These are phyloP conservation scores for Tachysurus vachellii DNA, from an alignment of 2,113 vertebrate species.

Conservation along the genomic window DNA sequence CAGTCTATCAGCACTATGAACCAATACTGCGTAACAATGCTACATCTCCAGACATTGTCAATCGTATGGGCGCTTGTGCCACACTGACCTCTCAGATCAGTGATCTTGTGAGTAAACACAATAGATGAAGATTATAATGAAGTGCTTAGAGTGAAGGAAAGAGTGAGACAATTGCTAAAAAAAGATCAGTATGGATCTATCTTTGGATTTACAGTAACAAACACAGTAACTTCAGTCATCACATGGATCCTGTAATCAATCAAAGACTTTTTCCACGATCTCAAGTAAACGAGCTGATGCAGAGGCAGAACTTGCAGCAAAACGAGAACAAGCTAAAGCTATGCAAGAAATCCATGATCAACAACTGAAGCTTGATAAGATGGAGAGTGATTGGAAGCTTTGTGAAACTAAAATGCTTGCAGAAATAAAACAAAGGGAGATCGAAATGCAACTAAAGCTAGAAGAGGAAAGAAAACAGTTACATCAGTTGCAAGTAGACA, in stretches of 20 bases:
- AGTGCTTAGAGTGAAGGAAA: constrained; percentile 46
- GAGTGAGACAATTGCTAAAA: constrained; percentile 45
- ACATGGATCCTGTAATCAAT: not conserved
- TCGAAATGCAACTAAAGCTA: constrained; percentile 46
- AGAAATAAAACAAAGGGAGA: constrained; percentile 41
- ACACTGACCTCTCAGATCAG: constrained; percentile 38
- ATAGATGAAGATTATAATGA: constrained; percentile 41
- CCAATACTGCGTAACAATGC: too few species aligned
- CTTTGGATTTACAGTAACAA: constrained; percentile 48
- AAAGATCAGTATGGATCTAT: constrained; percentile 54
- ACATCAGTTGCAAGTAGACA: constrained; percentile 47
- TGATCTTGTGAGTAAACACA: not conserved
- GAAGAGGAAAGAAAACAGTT: constrained; percentile 20
- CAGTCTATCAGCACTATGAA: too few species aligned
- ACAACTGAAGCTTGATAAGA: too few species aligned
- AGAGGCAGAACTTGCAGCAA: constrained; percentile 47
- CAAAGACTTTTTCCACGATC: not conserved
- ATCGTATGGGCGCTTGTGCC: constrained; percentile 50
- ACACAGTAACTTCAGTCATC: constrained; percentile 38
- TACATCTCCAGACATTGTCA: constrained; percentile 39
- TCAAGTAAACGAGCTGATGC: constrained; percentile 23
- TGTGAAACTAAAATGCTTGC: not conserved
- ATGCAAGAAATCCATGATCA: not conserved
- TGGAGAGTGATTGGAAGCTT: constrained; percentile 30
- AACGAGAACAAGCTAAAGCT: constrained; percentile 40